Conservation (phyloP, 2,888 invertebrate species). For the Tinea trinotella region DNA sequence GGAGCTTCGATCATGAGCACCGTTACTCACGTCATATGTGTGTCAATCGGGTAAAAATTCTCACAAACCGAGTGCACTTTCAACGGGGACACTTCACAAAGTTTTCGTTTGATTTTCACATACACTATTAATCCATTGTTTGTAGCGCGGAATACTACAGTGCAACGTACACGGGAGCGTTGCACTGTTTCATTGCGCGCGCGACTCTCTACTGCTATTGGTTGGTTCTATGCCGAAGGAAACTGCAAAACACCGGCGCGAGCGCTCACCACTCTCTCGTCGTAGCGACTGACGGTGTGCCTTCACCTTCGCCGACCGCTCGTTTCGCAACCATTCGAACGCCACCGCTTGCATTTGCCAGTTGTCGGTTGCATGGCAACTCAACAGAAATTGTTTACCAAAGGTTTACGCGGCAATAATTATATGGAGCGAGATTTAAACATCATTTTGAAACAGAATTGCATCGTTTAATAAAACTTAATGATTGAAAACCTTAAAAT, state of each 20-base stretch:
- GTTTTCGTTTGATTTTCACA: slow-evolving; percentile 7
- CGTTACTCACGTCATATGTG: slow-evolving; percentile 68
- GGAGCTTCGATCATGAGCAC: slow-evolving; percentile 57
- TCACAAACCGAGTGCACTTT: slow-evolving; percentile 30
- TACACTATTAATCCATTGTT: slow-evolving; percentile 8
- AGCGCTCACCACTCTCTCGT: slow-evolving; percentile 50
- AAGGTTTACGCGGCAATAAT: slow-evolving; percentile 7
- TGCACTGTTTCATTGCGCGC: slow-evolving; percentile 33
- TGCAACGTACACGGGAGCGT: slow-evolving; percentile 14
- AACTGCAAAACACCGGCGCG: slow-evolving; percentile 18
- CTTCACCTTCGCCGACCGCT: slow-evolving; percentile 50
- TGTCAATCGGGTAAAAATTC: slow-evolving; percentile 59
- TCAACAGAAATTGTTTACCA: slow-evolving; percentile 3
- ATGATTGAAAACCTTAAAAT: too few species aligned
- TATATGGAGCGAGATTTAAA: neutral
- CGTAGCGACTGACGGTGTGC: slow-evolving; percentile 55
- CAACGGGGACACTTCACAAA: neutral
- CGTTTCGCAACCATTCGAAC: slow-evolving; percentile 48
- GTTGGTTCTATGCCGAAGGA: neutral
- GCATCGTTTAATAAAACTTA: too few species aligned
- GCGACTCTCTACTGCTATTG: slow-evolving; percentile 26
- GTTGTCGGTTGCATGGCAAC: slow-evolving; percentile 12
- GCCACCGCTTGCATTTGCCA: slow-evolving; percentile 7
- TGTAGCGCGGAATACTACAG: neutral
- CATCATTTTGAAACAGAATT: neutral